Percentiles rank a stretch among this genome's conserved stretches.
phyloP scores from a whole-genome alignment of 1,140 invertebrate genomes.

The Conus betulinus region DNA sequence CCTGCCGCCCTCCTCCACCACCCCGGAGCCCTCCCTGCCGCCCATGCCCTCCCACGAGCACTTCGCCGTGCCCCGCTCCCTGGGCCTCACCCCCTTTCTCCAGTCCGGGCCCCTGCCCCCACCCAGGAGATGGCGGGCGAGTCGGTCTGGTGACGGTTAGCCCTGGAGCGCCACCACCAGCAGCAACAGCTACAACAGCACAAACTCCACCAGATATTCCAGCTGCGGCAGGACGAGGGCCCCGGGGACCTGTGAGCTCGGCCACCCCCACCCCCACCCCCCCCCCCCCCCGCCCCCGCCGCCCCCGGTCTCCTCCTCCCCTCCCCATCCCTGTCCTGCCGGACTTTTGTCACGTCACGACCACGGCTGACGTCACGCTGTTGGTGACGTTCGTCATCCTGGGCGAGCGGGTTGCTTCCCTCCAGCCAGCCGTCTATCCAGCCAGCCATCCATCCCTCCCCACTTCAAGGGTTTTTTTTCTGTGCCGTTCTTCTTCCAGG shows the following conservation, averaged over 20 bases:
- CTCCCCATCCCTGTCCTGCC: background rate
- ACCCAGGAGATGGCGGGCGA: background rate
- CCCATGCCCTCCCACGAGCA: background rate
- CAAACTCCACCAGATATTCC: background rate
- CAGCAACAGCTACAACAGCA: background rate
- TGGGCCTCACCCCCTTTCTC: conserved; percentile 4
- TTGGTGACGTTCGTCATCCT: background rate
- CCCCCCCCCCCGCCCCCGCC: background rate
- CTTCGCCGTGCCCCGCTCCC: conserved; percentile 18
- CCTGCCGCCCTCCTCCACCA: background rate
- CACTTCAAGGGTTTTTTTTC: too few species aligned
- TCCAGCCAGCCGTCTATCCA: too few species aligned
- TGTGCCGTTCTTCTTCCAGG: too few species aligned
- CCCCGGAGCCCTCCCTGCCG: conserved; percentile 9
- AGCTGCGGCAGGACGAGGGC: background rate
- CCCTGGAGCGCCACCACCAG: conserved; percentile 10
- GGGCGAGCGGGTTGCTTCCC: too few species aligned
- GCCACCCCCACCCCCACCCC: background rate
- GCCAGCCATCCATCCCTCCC: too few species aligned
- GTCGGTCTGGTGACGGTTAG: conserved; percentile 24
- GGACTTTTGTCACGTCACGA: background rate
- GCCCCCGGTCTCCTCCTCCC: background rate
- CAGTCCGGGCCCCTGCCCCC: conserved; percentile 4
- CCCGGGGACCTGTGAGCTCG: background rate
- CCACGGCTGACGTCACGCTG: background rate